Evolutionary conservation across 2,888 invertebrate genomes (phyloP).

Genomic region (Rhodophaea formosa): DNA sequence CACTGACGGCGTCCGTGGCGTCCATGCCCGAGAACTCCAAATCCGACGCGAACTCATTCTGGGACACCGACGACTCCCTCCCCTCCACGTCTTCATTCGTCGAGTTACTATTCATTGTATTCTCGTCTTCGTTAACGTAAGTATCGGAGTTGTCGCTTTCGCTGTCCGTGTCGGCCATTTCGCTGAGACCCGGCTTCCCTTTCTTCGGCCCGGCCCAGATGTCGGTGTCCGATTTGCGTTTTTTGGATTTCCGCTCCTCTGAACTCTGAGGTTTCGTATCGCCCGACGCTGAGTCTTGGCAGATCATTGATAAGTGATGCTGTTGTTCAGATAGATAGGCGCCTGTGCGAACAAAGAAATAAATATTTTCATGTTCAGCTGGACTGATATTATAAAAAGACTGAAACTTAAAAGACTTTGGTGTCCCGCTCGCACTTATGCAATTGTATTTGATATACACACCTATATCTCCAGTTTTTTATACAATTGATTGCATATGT

Average conservation of each 20-base stretch:
- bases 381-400: too few species aligned
- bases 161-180: conserved; percentile 84
- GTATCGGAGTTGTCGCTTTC: conserved; percentile 71
- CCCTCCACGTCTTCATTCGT: conserved; percentile 70
- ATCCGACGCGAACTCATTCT: conserved; percentile 82
- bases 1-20: conserved; percentile 77
- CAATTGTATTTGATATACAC: too few species aligned
- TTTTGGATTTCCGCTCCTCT: conserved; percentile 79
- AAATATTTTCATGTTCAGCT: not conserved
- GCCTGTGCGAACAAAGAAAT: conserved; percentile 44
- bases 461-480: too few species aligned
- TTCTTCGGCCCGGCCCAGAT: conserved; percentile 83
- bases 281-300: conserved; percentile 52
- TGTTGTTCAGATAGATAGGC: conserved; percentile 72
- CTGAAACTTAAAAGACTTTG: too few species aligned
- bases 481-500: too few species aligned
- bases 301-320: conserved; percentile 69
- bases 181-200: conserved; percentile 79
- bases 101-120: conserved; percentile 70
- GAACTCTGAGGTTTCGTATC: conserved; percentile 50
- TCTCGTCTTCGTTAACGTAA: conserved; percentile 71
- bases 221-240: conserved; percentile 82
- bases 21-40: conserved; percentile 84
- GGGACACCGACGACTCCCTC: conserved; percentile 68
- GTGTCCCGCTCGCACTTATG: too few species aligned